These are phyloP conservation scores for Cyrtorhinus lividipennis DNA, from an alignment of 1,140 invertebrate species.

Conservation along the genomic window DNA sequence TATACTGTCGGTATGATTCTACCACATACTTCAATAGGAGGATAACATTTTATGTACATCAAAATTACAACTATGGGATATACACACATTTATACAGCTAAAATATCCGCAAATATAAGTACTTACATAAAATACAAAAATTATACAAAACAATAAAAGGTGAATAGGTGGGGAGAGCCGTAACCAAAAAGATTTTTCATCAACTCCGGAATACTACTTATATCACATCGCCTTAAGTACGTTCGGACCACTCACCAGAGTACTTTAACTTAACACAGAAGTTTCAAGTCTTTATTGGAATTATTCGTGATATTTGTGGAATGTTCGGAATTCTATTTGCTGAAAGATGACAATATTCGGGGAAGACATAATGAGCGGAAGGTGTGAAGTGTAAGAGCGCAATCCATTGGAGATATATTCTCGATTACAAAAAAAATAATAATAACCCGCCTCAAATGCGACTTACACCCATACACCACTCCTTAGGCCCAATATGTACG, in stretches of 20 bases:
- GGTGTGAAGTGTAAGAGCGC: neutral
- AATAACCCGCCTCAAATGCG: neutral
- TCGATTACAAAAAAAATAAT: neutral
- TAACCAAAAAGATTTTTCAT: neutral
- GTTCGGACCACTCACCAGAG: neutral
- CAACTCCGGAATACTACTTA: neutral
- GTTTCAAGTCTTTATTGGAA: constrained; percentile 13
- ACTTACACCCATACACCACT: neutral
- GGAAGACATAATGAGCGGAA: neutral
- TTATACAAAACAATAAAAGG: constrained; percentile 16
- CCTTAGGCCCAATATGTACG: neutral
- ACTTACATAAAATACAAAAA: constrained; percentile 18
- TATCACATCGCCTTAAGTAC: constrained; percentile 10
- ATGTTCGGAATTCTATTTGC: neutral
- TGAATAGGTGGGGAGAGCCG: constrained; percentile 4
- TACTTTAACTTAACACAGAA: no score
- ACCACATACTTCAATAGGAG: neutral
- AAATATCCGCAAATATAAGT: constrained; percentile 15
- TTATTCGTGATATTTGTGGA: constrained; percentile 7
- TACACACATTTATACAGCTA: constrained; percentile 19
- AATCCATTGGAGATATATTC: no score
- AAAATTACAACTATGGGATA: neutral
- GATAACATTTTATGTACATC: constrained; percentile 4
- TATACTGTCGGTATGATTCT: no score
- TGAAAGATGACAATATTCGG: no score